Conservation (phyloP, 2,888 invertebrate species). For the Stratiomys singularior region DNA sequence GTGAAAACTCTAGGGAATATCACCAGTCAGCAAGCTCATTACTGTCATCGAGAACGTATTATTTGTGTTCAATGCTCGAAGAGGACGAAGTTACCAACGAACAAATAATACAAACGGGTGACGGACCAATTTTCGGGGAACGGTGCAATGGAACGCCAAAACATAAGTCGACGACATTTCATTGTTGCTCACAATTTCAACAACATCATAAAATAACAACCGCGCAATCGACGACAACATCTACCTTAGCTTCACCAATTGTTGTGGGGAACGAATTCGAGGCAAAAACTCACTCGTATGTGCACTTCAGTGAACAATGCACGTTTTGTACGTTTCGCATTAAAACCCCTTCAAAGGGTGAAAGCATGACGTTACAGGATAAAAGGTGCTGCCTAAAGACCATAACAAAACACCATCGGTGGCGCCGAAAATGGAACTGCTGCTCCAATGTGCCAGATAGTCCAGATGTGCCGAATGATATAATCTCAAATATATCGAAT, state of each 20-base stretch:
- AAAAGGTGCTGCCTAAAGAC: constrained; percentile 59
- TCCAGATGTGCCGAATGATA: constrained; percentile 69
- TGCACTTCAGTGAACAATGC: constrained; percentile 64
- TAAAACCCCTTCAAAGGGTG: constrained; percentile 56
- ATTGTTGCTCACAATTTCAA: constrained; percentile 65
- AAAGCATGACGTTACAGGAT: constrained; percentile 53
- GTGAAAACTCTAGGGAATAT: constrained; percentile 64
- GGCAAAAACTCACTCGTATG: constrained; percentile 54
- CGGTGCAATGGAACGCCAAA: constrained; percentile 31
- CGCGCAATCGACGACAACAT: constrained; percentile 54
- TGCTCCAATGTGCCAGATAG: constrained; percentile 71
- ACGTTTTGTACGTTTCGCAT: constrained; percentile 65
- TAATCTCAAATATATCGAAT: constrained; percentile 61
- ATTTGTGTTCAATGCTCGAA: constrained; percentile 68
- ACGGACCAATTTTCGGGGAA: constrained; percentile 8
- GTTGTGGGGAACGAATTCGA: constrained; percentile 58
- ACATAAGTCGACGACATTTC: constrained; percentile 60
- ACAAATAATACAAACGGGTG: constrained; percentile 48
- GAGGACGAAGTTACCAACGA: constrained; percentile 54
- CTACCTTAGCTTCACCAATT: constrained; percentile 58
- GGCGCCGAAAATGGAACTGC: constrained; percentile 71
- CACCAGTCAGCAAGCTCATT: constrained; percentile 56
- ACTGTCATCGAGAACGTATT: constrained; percentile 61
- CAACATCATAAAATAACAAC: constrained; percentile 51
- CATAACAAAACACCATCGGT: constrained; percentile 65